These are phyloP conservation scores for Melanchra persicariae DNA, from an alignment of 2,888 invertebrate species.

Conservation along the genomic window DNA sequence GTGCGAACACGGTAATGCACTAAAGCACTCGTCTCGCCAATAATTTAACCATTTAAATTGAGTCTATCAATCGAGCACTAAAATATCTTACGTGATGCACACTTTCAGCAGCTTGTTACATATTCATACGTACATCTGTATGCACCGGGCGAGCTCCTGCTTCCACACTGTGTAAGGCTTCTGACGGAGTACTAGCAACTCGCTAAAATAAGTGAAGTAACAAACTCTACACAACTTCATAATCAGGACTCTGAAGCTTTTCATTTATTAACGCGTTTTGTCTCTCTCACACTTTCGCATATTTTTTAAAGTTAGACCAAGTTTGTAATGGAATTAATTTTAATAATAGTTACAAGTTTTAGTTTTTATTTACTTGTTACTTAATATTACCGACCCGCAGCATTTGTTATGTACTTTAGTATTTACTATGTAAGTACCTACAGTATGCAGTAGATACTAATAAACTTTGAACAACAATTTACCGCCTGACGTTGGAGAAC, in stretches of 20 bases:
- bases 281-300: conserved; percentile 64
- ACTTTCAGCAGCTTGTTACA: conserved; percentile 65
- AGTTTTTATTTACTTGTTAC: conserved; percentile 14
- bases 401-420: conserved; percentile 4
- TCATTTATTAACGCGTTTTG: conserved; percentile 70
- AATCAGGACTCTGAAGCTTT: conserved; percentile 67
- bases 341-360: conserved; percentile 23
- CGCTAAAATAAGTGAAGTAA: conserved; percentile 59
- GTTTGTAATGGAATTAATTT: conserved; percentile 46
- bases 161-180: conserved; percentile 53
- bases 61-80: conserved; percentile 75
- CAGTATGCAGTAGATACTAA: conserved; percentile 26
- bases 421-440: conserved; percentile 18
- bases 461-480: conserved; percentile 36
- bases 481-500: conserved; percentile 4
- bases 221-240: conserved; percentile 64
- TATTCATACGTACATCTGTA: conserved; percentile 66
- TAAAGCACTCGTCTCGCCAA: conserved; percentile 75
- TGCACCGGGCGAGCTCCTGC: conserved; percentile 46
- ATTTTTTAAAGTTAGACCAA: conserved; percentile 52
- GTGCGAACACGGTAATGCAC: conserved; percentile 83
- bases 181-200: conserved; percentile 51
- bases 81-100: conserved; percentile 70
- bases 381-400: not conserved
- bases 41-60: conserved; percentile 81